A percentile compares a stretch with the other conserved stretches of the same genome.
These are phyloP conservation scores for Drosophila leontia DNA, from an alignment of 1,140 invertebrate species.

Conservation along the genomic window DNA sequence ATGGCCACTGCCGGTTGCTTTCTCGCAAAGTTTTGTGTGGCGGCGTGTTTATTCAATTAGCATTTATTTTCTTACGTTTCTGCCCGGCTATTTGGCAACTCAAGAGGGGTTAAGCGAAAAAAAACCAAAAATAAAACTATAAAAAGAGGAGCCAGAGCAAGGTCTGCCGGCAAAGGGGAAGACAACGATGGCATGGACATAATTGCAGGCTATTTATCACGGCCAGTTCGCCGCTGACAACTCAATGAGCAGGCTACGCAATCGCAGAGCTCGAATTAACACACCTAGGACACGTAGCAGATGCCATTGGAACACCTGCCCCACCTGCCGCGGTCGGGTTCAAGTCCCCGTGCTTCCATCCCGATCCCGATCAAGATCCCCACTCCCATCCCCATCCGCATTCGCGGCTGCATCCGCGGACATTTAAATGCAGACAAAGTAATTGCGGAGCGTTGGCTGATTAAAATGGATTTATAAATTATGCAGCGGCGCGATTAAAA, in stretches of 20 bases:
- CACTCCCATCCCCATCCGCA: constrained; percentile 24
- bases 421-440: constrained; percentile 84
- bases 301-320: constrained; percentile 70
- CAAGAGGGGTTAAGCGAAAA: constrained; percentile 8
- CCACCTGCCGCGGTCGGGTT: constrained; percentile 69
- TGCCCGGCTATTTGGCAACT: constrained; percentile 43
- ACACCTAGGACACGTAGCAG: constrained; percentile 78
- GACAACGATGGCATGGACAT: constrained; percentile 70
- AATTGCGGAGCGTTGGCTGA: constrained; percentile 75
- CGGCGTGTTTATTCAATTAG: constrained; percentile 82
- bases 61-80: constrained; percentile 44
- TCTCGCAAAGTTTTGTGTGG: constrained; percentile 61
- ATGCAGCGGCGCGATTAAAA: constrained; percentile 81
- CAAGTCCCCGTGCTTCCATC: constrained; percentile 22
- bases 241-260: constrained; percentile 78
- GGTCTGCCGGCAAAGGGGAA: constrained; percentile 15
- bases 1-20: constrained; percentile 50
- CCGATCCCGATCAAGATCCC: constrained; percentile 4
- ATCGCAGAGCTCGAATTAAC: constrained; percentile 68
- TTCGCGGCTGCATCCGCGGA: constrained; percentile 24
- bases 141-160: constrained; percentile 2
- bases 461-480: constrained; percentile 84
- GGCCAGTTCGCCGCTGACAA: constrained; percentile 71
- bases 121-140: neutral
- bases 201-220: constrained; percentile 81